Evolutionary conservation across 2,888 invertebrate species (phyloP), one percentile per base, ranked within the genome.

Genomic region (Cataglyphis livida): DNA sequence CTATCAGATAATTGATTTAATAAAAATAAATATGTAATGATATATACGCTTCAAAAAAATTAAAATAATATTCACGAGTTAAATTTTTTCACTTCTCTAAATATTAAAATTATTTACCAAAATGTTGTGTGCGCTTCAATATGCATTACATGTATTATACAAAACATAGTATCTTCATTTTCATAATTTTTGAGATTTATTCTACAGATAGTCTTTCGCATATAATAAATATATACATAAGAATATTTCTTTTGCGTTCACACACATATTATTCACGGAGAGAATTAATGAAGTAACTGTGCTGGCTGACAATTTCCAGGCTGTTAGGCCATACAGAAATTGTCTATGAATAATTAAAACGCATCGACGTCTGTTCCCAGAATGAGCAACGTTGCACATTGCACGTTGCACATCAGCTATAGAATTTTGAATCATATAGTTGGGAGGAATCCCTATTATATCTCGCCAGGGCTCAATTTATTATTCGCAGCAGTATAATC

Each of bases 401-500:
- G 18, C 28, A 18, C 18, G 38, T n/a, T 59, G 18, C 32, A 21
- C 15, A 0, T 3, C 41, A 28, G 70, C 62, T 83, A 83, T 81
- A 88, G 73, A 81, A 85, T 88, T 88, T 88, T 68, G 59, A 66
- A 70, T 74, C 51, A 38, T 38, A 35, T 35, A 28, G 15, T 62
- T n/a, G n/a, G 25, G 73, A 78, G n/a, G 73, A 81, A 76, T 83
- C 74, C 62, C 66, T 68, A 59, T 84, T 87, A 66, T 35, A 71
- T 66, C 44, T 84, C 35, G 25, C 81, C 66, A 68, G 54, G 85
- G 64, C 83, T 82, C 57, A 64, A 85, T 84, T 84, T 81, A 61
- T 83, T 88, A 57, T 78, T 71, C 41, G 25, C 57, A 71, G 9
- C 59, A 61, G 75, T 64, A 73, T 85, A 90, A 89, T 89, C 74